Percentiles rank a stretch among this genome's conserved stretches.
Conservation (phyloP, 1,140 invertebrate genomes). For the Mercenaria mercenaria region DNA sequence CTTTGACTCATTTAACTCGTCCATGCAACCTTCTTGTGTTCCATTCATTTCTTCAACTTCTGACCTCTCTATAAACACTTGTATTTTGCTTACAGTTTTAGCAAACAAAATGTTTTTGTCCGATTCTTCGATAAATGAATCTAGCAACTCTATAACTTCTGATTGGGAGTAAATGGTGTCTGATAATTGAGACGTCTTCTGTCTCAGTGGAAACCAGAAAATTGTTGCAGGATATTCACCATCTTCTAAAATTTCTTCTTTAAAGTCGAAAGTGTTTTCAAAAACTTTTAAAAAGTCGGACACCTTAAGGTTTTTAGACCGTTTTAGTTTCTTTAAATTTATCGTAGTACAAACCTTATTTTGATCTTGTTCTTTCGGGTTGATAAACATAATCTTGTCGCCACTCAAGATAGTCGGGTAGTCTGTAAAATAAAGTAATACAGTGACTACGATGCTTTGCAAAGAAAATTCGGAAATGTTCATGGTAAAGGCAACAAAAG, state of each 20-base stretch:
- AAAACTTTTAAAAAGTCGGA: background rate
- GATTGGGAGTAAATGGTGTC: conserved; percentile 62
- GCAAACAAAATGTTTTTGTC: conserved; percentile 69
- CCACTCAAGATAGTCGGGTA: conserved; percentile 32
- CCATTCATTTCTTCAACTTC: background rate
- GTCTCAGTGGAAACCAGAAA: conserved; percentile 77
- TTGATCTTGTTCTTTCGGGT: background rate
- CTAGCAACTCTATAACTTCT: conserved; percentile 67
- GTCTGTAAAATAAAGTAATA: background rate
- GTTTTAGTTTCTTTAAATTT: background rate
- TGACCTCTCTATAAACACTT: background rate
- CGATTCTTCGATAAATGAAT: conserved; percentile 67
- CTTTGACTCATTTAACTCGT: no score
- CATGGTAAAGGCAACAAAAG: background rate
- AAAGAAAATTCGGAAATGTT: no score
- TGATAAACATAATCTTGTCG: conserved; percentile 23
- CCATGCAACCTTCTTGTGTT: background rate
- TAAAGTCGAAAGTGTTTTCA: conserved; percentile 15
- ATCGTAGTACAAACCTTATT: conserved; percentile 25
- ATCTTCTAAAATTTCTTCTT: background rate
- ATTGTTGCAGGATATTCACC: conserved; percentile 75
- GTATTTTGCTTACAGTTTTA: conserved; percentile 57
- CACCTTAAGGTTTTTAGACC: background rate
- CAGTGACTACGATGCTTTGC: background rate
- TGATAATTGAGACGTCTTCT: conserved; percentile 53